Base-by-base conservation (phyloP, 2,797 vertebrate species). In the Lemur catta region DNA sequence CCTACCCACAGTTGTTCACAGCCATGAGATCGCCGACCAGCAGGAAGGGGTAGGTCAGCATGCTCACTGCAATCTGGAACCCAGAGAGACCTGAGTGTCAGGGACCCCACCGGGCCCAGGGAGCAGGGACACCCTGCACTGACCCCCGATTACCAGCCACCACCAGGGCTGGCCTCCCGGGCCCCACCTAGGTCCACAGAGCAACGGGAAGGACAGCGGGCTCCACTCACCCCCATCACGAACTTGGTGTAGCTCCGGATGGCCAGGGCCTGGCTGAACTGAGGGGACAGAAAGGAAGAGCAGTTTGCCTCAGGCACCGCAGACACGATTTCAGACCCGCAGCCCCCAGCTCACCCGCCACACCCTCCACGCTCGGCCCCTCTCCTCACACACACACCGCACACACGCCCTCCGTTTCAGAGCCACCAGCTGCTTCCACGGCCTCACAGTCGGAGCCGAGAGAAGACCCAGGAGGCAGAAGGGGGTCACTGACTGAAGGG, bases 231-330 rank as follows among this genome's bases (percentile, higher is more conserved):
- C 86, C 99, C 99, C 99, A 99, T 99, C 93, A 99, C 99, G 63
- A 99, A 99, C 94, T 99, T 99, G 0, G 99, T 99, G 98, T 99
- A 99, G 98, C 99, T 99, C 89, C 99, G 98, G 57, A 99, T 98
- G 92, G 99, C 99, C 1, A 99, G 98, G 1, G 99, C 99, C 96
- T 99, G 99, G 98, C 98, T 99, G 98, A 99, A 99, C 99, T 99
- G 98, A 43, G 98, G 86, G 96, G 80, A 97, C 15, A 94, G 93
- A 98, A 97, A 95, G 22, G 82, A 87, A 75, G 67, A 79, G 46
- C 0, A 0, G 6, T 86, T 95, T 52, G 91, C 57, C 30, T 38
- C 2, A 11, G 57, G 55, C 0, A 43, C 13, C 63, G 7, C 0
- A 0, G 74, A 43, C 0, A 10, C 46, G 91, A 18, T n/a, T 5